Base-by-base conservation (phyloP, 2,797 vertebrate species). In the Alfaro cultratus region DNA sequence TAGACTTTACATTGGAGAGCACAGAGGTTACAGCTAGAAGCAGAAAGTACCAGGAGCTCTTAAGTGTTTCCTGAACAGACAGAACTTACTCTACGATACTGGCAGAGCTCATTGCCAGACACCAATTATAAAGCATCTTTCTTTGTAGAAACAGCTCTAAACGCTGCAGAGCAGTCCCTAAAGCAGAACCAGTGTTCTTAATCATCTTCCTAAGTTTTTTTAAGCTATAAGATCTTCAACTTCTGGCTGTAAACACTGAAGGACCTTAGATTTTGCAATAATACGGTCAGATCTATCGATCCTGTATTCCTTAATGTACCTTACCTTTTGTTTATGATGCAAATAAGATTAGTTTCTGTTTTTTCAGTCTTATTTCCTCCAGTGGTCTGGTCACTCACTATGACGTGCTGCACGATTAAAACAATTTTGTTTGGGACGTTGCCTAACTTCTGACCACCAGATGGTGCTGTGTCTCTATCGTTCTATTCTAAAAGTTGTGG, bases 391-490 rank as follows among this genome's bases (percentile, higher is more conserved):
- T 71, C 26, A n/a, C 67, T 43, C 36, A 41, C 36, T 64, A 31
- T 62, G 29, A 64, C 7, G 3, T 8, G 8, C 34, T 36, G 18
- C 34, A 9, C 39, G 9, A 67, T 39, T 39, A 1, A 39, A 64
- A 36, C 21, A 13, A 10, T 41, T 64, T 64, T 12, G 23, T 39
- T 45, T 9, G n/a, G 36, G 68, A 29, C 0, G 26, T 45, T 45
- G 53, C 36, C n/a, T 41, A 12, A 9, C 34, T 21, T 5, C 16
- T 72, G 68, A 62, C 83, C 88, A 88, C 5, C 76, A 92, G 92
- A 84, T 83, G 89, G 91, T 16, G 82, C 79, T 74, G 10, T 80
- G 76, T 77, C 72, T 82, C 80, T 79, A 83, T 16, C 4, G 18
- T 43, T 70, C 11, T 26, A 11, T 12, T 5, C 68, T 7, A 9